Conservation (phyloP, 2,113 vertebrate species). For the Xenopus tropicalis region DNA sequence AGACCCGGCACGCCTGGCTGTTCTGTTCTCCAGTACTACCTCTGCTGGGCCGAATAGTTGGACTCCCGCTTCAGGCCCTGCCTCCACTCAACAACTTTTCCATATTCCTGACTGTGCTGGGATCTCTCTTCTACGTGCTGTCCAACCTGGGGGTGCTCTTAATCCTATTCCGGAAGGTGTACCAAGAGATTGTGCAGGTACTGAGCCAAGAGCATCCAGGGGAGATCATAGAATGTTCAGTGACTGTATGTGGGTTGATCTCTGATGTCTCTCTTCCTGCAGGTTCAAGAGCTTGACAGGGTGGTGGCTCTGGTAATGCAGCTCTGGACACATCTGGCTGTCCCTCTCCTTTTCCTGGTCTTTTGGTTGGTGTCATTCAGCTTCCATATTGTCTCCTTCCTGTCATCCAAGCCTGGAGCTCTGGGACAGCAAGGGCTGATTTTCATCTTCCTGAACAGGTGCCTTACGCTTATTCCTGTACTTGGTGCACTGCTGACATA, state of each 20-base stretch:
- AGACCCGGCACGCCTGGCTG: conserved; percentile 71
- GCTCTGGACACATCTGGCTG: conserved; percentile 76
- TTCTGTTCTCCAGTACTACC: conserved; percentile 73
- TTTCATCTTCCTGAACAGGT: conserved; percentile 78
- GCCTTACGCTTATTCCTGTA: not conserved
- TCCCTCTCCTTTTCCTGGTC: conserved; percentile 75
- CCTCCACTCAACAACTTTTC: conserved; percentile 60
- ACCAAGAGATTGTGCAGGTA: conserved; percentile 68
- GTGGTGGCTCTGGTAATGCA: conserved; percentile 68
- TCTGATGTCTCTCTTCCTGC: not conserved
- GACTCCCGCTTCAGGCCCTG: conserved; percentile 54
- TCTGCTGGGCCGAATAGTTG: conserved; percentile 64
- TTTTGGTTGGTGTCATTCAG: conserved; percentile 79
- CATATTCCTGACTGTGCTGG: conserved; percentile 56
- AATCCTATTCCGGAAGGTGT: conserved; percentile 60
- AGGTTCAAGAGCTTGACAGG: conserved; percentile 70
- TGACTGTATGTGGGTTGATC: not conserved
- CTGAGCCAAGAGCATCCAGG: not conserved
- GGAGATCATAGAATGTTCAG: no score
- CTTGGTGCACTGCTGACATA: no score
- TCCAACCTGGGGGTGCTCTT: conserved; percentile 68
- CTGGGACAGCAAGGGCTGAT: conserved; percentile 65
- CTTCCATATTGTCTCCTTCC: conserved; percentile 64
- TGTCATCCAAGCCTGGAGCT: conserved; percentile 50
- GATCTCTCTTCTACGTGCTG: conserved; percentile 58